Percentiles rank a stretch among this genome's conserved stretches.
phyloP scores from a whole-genome alignment of 2,888 invertebrate species.

The Mesorhabditis sp. region DNA sequence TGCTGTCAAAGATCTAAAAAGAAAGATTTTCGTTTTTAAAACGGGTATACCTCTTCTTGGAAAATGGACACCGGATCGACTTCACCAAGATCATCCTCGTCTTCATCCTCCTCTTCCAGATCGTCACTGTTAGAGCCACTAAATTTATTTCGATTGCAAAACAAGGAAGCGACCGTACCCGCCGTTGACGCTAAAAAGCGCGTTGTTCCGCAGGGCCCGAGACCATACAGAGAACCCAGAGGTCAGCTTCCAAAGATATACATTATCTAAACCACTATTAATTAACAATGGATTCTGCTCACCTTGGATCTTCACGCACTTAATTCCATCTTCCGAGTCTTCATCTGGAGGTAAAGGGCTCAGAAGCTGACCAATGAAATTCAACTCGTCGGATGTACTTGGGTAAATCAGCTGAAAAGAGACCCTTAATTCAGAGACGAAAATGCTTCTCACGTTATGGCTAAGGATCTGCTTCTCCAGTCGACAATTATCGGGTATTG shows the following conservation, averaged over 20 bases:
- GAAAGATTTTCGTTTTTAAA: not conserved
- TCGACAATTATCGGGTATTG: conserved; percentile 16
- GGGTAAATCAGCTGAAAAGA: too few relatives aligned
- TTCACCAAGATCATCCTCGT: not conserved
- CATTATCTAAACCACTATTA: not conserved
- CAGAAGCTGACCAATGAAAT: not conserved
- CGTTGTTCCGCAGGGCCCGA: not conserved
- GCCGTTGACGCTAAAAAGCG: too few relatives aligned
- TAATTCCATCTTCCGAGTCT: not conserved
- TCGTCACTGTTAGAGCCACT: not conserved
- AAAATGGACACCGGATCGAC: conserved; percentile 19
- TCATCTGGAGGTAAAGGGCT: not conserved
- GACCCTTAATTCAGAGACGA: too few relatives aligned
- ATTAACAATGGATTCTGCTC: not conserved
- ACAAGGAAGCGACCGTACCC: too few relatives aligned
- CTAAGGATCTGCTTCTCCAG: not conserved
- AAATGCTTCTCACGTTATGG: too few relatives aligned
- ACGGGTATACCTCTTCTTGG: conserved; percentile 23
- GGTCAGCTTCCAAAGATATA: not conserved
- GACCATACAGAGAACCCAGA: not conserved
- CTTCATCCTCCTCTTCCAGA: not conserved
- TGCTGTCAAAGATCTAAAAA: conserved; percentile 21
- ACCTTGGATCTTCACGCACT: not conserved
- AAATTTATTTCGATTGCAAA: not conserved
- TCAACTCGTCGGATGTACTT: not conserved